These are phyloP conservation scores for Nasonia oneida DNA, from an alignment of 2,888 invertebrate species.

Conservation along the genomic window DNA sequence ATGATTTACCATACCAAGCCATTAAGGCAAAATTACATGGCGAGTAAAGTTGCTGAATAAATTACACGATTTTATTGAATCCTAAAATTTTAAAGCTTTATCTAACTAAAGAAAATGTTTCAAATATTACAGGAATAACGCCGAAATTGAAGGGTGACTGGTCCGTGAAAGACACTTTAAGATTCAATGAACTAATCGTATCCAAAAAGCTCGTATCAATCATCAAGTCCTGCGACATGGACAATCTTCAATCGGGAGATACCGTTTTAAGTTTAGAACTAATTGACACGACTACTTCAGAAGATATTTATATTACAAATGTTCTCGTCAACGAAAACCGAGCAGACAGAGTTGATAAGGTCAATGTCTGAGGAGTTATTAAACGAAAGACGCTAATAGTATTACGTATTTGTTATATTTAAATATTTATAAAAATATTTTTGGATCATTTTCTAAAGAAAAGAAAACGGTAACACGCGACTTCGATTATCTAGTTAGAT, in stretches of 20 bases:
- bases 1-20: conserved; percentile 84
- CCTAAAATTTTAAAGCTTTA: too few relatives aligned
- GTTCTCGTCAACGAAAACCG: conserved; percentile 58
- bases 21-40: conserved; percentile 84
- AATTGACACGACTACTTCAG: conserved; percentile 86
- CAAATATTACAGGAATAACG: conserved; percentile 79
- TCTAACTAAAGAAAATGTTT: background rate
- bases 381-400: conserved; percentile 42
- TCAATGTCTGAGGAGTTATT: conserved; percentile 18
- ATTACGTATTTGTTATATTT: conserved; percentile 45
- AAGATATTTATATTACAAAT: conserved; percentile 69
- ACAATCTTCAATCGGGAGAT: conserved; percentile 83
- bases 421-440: conserved; percentile 38
- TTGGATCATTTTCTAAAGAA: conserved; percentile 30
- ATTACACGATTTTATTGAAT: background rate
- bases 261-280: conserved; percentile 84
- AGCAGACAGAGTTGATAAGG: conserved; percentile 43
- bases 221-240: conserved; percentile 83
- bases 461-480: background rate
- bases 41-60: conserved; percentile 68
- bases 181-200: conserved; percentile 87
- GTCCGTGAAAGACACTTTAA: conserved; percentile 87
- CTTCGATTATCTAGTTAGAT: background rate
- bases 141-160: conserved; percentile 83
- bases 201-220: conserved; percentile 86